phyloP scores from a whole-genome alignment of 1,140 invertebrate genomes.

The Megalonaias nervosa region DNA sequence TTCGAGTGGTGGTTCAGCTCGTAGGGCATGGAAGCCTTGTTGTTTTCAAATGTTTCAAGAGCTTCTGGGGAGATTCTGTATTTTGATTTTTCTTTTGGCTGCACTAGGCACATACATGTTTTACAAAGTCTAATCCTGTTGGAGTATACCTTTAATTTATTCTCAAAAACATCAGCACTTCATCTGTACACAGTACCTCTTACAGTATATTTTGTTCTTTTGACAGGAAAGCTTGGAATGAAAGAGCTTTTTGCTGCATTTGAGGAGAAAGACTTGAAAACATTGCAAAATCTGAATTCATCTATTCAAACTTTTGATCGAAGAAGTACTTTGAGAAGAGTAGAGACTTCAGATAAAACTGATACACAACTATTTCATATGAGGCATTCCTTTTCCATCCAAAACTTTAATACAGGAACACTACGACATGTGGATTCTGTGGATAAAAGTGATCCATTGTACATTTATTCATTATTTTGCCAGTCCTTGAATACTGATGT shows the following conservation, averaged over 20 bases:
- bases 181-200: no score
- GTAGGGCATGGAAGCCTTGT: no score
- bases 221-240: conserved; percentile 6
- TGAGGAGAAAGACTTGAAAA: conserved; percentile 45
- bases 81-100: no score
- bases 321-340: conserved; percentile 7
- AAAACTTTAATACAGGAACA: conserved; percentile 25
- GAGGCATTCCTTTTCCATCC: conserved; percentile 23
- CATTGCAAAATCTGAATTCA: conserved; percentile 30
- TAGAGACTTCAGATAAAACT: conserved; percentile 20
- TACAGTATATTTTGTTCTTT: no score
- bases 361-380: conserved; percentile 1
- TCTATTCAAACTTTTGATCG: conserved; percentile 50
- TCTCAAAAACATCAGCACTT: no score
- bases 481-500: not conserved
- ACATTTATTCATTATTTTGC: conserved; percentile 38
- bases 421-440: conserved; percentile 36
- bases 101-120: no score
- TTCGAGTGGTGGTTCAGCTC: no score
- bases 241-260: conserved; percentile 47
- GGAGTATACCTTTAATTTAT: no score
- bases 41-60: no score
- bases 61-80: no score
- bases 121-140: no score
- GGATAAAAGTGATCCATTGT: conserved; percentile 44